These are phyloP conservation scores for Cerastoderma edule DNA, from an alignment of 2,888 invertebrate genomes.

Conservation along the genomic window DNA sequence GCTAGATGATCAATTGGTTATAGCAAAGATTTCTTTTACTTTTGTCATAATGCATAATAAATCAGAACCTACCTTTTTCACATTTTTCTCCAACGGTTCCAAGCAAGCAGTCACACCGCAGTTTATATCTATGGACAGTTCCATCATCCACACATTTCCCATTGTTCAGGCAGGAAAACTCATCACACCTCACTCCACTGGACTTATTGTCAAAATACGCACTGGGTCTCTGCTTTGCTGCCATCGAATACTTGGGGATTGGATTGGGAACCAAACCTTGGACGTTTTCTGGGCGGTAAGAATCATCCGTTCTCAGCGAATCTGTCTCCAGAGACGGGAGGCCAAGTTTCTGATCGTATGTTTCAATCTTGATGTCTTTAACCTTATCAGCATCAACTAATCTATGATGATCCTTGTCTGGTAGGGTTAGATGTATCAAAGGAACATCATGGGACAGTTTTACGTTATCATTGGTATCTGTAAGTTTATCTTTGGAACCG, in stretches of 20 bases:
- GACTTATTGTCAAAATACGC: conserved; percentile 19
- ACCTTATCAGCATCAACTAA: neutral
- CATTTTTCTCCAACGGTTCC: conserved; percentile 95
- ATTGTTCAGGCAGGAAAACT: conserved; percentile 71
- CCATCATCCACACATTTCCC: conserved; percentile 77
- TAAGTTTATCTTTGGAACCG: too few species aligned
- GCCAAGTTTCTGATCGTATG: conserved; percentile 45
- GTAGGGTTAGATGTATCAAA: conserved; percentile 10
- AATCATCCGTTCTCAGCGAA: conserved; percentile 39
- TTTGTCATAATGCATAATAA: too few species aligned
- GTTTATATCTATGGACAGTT: conserved; percentile 59
- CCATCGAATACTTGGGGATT: conserved; percentile 28
- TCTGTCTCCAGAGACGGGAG: conserved; percentile 41
- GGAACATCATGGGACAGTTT: conserved; percentile 4
- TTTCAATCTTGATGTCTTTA: conserved; percentile 54
- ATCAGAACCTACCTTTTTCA: conserved; percentile 89
- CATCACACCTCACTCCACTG: conserved; percentile 61
- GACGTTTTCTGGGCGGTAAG: conserved; percentile 34
- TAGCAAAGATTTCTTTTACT: too few species aligned
- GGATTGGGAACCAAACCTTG: conserved; percentile 50
- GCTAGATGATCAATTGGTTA: too few species aligned
- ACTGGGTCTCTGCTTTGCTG: conserved; percentile 10
- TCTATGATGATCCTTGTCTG: neutral
- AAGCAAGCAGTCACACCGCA: conserved; percentile 92
- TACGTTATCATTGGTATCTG: too few species aligned